Evolutionary conservation across 2,797 vertebrate species (phyloP).

Genomic region (Diplodus sargus): DNA sequence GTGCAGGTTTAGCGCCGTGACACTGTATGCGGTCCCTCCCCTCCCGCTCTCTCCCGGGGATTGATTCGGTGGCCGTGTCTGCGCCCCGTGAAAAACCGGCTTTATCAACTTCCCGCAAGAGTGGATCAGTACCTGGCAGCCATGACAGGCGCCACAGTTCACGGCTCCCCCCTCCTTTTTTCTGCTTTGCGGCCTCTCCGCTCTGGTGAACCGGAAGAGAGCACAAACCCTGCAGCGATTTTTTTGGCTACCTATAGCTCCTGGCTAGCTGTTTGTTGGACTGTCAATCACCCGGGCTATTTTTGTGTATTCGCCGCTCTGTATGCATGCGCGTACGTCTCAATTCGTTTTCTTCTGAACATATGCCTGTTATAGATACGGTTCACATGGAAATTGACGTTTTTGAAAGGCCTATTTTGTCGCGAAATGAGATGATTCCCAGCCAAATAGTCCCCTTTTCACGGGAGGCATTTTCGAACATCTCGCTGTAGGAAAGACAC

Average conservation of each 20-base stretch:
- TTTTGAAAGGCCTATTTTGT: neutral
- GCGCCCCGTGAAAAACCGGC: slow-evolving; percentile 10
- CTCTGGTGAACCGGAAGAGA: slow-evolving; percentile 55
- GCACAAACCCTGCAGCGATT: slow-evolving; percentile 25
- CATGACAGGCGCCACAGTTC: slow-evolving; percentile 53
- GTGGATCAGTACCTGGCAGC: slow-evolving; percentile 60
- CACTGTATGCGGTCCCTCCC: slow-evolving; percentile 1
- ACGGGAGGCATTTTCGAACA: neutral
- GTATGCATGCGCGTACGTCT: neutral
- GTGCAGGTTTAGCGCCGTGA: slow-evolving; percentile 28
- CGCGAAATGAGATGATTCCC: neutral
- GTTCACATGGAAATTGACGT: neutral
- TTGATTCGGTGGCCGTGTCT: slow-evolving; percentile 30
- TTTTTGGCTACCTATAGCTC: slow-evolving; percentile 6
- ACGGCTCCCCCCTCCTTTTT: neutral
- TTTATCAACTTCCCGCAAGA: slow-evolving; percentile 61
- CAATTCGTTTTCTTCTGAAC: neutral
- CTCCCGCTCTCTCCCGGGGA: slow-evolving; percentile 3
- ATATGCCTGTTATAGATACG: accelerated
- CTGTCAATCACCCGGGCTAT: slow-evolving; percentile 35
- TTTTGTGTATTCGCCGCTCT: slow-evolving; percentile 15
- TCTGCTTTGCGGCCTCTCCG: slow-evolving; percentile 39
- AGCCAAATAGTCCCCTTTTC: neutral
- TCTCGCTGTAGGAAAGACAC: neutral
- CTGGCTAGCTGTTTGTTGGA: slow-evolving; percentile 29